A percentile compares a stretch with the other conserved stretches of the same genome.
Evolutionary conservation across 2,797 vertebrate genomes (phyloP).

Genomic region (Atherinosoma microstoma): DNA sequence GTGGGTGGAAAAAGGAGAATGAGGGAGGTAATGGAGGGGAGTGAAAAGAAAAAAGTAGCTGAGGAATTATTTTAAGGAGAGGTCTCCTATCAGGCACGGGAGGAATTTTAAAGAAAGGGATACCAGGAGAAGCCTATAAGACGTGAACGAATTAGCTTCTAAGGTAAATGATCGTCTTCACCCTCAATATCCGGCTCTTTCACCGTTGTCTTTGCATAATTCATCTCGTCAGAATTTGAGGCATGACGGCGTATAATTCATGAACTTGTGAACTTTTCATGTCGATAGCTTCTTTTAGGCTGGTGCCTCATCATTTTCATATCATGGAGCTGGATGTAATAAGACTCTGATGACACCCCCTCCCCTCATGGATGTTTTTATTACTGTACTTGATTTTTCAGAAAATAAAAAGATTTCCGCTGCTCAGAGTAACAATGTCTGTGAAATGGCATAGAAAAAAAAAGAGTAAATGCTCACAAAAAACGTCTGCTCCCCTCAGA

Average conservation of each 20-base stretch:
- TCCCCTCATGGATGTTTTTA: background rate
- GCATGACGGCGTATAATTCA: conserved; percentile 65
- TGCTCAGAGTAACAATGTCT: background rate
- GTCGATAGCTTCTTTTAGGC: conserved; percentile 45
- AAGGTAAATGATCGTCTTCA: conserved; percentile 77
- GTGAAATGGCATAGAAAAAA: background rate
- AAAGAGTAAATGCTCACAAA: conserved; percentile 4
- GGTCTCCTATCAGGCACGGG: conserved; percentile 50
- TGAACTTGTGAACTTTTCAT: conserved; percentile 66
- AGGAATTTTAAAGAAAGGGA: conserved; percentile 59
- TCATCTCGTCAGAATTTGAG: conserved; percentile 71
- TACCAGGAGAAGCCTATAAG: conserved; percentile 53
- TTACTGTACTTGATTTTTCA: conserved; percentile 26
- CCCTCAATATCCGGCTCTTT: conserved; percentile 76
- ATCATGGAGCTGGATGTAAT: conserved; percentile 19
- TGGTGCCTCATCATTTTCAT: conserved; percentile 37
- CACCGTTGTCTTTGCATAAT: conserved; percentile 73
- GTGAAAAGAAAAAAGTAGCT: conserved; percentile 61
- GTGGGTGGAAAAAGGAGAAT: conserved; percentile 36
- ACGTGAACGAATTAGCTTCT: conserved; percentile 65
- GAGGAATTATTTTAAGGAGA: conserved; percentile 76
- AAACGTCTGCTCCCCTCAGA: conserved; percentile 1
- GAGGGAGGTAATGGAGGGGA: conserved; percentile 33
- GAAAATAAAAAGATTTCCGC: conserved; percentile 5
- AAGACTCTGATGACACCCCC: background rate